Evolutionary conservation across 2,797 vertebrate species (phyloP), one percentile per base, ranked within the genome.

Genomic region (Hypotaenidia okinawae): DNA sequence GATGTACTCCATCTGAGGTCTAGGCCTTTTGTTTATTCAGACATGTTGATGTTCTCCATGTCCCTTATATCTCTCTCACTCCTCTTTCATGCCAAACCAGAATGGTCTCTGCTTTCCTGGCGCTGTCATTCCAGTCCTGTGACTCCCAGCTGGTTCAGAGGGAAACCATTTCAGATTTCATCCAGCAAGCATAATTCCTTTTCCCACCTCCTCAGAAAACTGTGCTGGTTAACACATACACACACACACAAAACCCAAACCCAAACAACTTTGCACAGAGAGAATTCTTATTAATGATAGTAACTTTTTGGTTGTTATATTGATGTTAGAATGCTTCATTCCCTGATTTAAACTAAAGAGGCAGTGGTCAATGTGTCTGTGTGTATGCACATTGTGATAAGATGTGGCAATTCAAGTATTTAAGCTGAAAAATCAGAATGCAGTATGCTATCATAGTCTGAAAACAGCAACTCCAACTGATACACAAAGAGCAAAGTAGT

Each of bases 81-180:
- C 41, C 49, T 51, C 37, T 64, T 87, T 59, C 49, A 49, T n/a
- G 86, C 70, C 95, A 95, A 95, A 94, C 67, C 68, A 91, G 57
- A 75, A 68, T 28, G 18, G 35, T 78, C 58, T 91, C 41, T 83
- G 49, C 27, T 91, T 45, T 84, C 33, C 78, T 78, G 52, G 83
- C 73, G 47, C 74, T 74, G 32, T 75, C 69, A 75, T 93, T 93
- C 76, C 85, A 90, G 73, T 68, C 62, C 62, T 62, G 27, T 87
- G 78, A 90, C 49, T 90, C 57, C 61, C 49, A 82, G 43, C 14
- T 82, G 6, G 18, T 64, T 86, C 62, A 72, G 37, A 87, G 45
- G 1, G 6, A 89, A 94, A 89, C 13, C n/a, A 79, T 67, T 89
- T 87, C 79, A 92, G 52, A 84, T 77, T 87, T 79, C 41, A 70